These are phyloP conservation scores for Camelus bactrianus DNA, from an alignment of 2,113 vertebrate genomes.

Conservation along the genomic window DNA sequence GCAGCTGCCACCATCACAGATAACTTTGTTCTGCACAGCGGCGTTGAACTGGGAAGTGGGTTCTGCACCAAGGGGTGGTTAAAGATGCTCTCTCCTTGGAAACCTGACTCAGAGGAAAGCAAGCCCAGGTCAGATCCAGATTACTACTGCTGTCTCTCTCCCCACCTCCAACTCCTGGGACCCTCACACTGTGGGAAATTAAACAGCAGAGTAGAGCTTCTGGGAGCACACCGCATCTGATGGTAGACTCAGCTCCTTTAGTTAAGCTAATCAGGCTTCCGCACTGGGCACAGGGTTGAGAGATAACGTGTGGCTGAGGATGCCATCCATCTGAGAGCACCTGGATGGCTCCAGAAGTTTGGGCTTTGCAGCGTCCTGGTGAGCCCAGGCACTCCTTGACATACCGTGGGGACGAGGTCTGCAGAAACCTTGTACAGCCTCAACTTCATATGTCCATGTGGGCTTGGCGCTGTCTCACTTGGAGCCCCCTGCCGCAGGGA, in stretches of 20 bases:
- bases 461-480: fast-evolving
- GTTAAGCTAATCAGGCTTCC: not conserved
- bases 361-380: not conserved
- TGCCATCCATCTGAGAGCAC: not conserved
- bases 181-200: not conserved
- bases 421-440: not conserved
- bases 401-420: not conserved
- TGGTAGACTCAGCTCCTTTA: not conserved
- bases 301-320: not conserved
- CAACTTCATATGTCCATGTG: fast-evolving
- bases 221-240: not conserved
- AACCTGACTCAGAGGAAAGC: not conserved
- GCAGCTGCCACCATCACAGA: fast-evolving
- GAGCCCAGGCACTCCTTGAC: not conserved
- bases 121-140: not conserved
- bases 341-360: not conserved
- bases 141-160: not conserved
- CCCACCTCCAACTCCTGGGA: not conserved
- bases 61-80: not conserved
- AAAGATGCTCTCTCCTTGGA: not conserved
- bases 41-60: not conserved
- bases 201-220: not conserved
- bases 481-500: not conserved
- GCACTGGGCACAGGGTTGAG: not conserved
- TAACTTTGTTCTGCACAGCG: not conserved